Evolutionary conservation across 2,113 vertebrate species (phyloP), one percentile per base, ranked within the genome.

Genomic region (Salvelinus fontinalis): DNA sequence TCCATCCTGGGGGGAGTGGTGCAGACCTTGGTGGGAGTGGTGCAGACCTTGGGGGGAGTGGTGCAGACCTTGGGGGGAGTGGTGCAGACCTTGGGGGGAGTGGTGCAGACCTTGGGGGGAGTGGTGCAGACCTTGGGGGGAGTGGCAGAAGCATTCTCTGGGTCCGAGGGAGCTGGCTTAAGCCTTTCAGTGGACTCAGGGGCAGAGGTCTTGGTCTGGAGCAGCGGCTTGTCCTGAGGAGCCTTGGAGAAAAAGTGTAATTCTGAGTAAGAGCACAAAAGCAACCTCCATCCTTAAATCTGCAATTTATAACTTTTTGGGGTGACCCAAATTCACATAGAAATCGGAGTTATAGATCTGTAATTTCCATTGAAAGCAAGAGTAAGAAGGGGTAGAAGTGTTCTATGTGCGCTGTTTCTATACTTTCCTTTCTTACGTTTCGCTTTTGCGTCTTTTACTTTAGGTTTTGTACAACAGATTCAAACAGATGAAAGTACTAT

Each of bases 201-300:
- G 74, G 0, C 78, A 39, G 20, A 51, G 2, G 7, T 71, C 29
- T 59, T 62, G 74, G 77, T 90, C 78, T 79, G 77, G 6, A 27
- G 44, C 51, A 66, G 77, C 31, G 77, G 66, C 70, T 76, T 69
- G 20, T 77, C 79, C 54, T 64, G 31, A 29, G 79, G 12, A 14
- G 44, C 27, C 83, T 84, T 83, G 68, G n/a, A 72, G 67, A 39
- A 71, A 44, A 48, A 29, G 67, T 4, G 44, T n/a, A 34, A 20
- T 67, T 3, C 60, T 48, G 4, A 20, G 16, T 48, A 26, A 48
- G 68, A 49, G 31, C 29, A 70, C 44, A 70, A 48, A 8, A 39
- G 22, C 20, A 70, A 70, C 7, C 54, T 57, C 39, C 54, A 57
- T 57, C 54, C 54, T 57, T 22, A 62, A 22, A 16, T 14, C 51